phyloP scores from a whole-genome alignment of 2,888 invertebrate species.

The Lasioglossum marginatum region DNA sequence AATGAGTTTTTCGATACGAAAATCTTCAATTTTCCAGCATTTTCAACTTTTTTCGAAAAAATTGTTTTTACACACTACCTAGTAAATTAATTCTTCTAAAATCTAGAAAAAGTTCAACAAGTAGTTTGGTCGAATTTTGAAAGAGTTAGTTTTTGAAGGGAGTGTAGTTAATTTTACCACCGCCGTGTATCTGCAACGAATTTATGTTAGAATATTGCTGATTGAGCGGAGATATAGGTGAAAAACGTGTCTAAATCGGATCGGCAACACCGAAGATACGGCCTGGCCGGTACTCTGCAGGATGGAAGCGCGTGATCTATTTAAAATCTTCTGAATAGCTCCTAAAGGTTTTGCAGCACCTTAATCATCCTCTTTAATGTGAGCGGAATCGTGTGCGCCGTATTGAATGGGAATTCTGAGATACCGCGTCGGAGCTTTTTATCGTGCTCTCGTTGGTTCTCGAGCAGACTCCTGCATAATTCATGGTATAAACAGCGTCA shows the following conservation, averaged over 20 bases:
- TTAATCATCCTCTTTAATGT: conserved; percentile 52
- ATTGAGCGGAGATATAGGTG: neutral
- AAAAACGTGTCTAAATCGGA: neutral
- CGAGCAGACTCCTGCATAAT: conserved; percentile 63
- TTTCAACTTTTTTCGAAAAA: no score
- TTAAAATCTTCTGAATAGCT: conserved; percentile 14
- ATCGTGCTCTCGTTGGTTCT: conserved; percentile 51
- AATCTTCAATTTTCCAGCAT: no score
- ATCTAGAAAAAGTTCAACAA: neutral
- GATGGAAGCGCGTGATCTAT: conserved; percentile 2
- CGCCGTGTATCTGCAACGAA: neutral
- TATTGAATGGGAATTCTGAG: conserved; percentile 48
- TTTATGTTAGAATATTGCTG: neutral
- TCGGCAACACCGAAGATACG: neutral
- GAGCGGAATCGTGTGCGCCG: conserved; percentile 42
- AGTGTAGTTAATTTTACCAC: no score
- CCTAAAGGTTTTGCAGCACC: conserved; percentile 27
- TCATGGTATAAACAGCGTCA: conserved; percentile 66
- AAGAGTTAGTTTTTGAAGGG: neutral
- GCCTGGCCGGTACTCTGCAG: neutral
- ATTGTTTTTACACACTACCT: no score
- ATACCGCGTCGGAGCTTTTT: conserved; percentile 59
- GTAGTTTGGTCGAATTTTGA: neutral
- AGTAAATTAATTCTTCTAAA: neutral
- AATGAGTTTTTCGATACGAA: neutral